Percentiles rank a stretch among this genome's conserved stretches.
These are phyloP conservation scores for Drosophila diplacantha DNA, from an alignment of 2,888 invertebrate genomes.

Conservation along the genomic window DNA sequence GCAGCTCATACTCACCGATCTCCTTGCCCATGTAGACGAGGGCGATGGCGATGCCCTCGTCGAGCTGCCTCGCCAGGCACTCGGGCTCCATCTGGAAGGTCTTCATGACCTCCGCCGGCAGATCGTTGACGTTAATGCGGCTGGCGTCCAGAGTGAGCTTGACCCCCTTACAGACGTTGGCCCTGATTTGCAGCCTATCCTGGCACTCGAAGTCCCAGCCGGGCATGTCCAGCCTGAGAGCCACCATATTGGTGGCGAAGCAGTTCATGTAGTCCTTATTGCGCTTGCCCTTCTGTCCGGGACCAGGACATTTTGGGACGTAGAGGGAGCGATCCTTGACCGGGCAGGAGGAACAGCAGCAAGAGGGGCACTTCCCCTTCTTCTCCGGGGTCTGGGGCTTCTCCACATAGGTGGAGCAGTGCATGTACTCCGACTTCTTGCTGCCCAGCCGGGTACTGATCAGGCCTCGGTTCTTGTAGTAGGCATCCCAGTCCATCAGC, in stretches of 20 bases:
- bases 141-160: slow-evolving; percentile 29
- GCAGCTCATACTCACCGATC: slow-evolving; percentile 41
- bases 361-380: neutral
- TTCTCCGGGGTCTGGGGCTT: neutral
- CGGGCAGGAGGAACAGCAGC: slow-evolving; percentile 53
- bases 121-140: slow-evolving; percentile 54
- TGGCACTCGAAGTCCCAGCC: slow-evolving; percentile 50
- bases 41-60: slow-evolving; percentile 47
- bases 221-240: slow-evolving; percentile 51
- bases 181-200: slow-evolving; percentile 32
- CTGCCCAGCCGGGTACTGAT: slow-evolving; percentile 36
- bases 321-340: slow-evolving; percentile 1
- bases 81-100: slow-evolving; percentile 42
- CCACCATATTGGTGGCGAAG: slow-evolving; percentile 50
- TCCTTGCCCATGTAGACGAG: slow-evolving; percentile 49
- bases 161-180: slow-evolving; percentile 46
- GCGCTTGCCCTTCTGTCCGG: slow-evolving; percentile 39
- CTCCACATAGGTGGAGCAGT: slow-evolving; percentile 36
- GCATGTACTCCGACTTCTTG: slow-evolving; percentile 45
- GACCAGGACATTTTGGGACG: slow-evolving; percentile 18
- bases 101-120: slow-evolving; percentile 41
- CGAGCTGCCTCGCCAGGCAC: slow-evolving; percentile 49
- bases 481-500: slow-evolving; percentile 6
- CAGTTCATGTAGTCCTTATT: slow-evolving; percentile 23
- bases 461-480: slow-evolving; percentile 38